Percentiles rank a stretch among this genome's conserved stretches.
phyloP scores from a whole-genome alignment of 1,140 invertebrate species.

The Drosophila leontia region DNA sequence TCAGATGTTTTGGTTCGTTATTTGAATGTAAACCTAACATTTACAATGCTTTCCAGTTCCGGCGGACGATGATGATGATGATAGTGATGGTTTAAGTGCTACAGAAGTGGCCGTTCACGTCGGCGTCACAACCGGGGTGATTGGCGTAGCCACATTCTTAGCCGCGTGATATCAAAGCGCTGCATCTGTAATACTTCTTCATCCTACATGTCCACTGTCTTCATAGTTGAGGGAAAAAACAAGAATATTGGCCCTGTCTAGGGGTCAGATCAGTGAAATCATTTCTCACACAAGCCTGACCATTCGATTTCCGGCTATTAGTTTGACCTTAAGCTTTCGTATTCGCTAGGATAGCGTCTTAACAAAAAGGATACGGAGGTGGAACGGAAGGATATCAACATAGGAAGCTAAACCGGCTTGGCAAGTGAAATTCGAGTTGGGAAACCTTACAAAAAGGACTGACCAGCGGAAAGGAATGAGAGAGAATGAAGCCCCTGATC shows the following conservation, averaged over 20 bases:
- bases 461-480: background rate
- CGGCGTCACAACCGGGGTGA: background rate
- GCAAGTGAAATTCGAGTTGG: slow-evolving; percentile 1
- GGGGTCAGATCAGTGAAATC: background rate
- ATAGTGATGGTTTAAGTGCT: background rate
- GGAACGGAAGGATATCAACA: background rate
- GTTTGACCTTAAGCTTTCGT: background rate
- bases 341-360: background rate
- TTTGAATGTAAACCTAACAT: slow-evolving; percentile 9
- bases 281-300: background rate
- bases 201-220: background rate
- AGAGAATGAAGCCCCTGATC: background rate
- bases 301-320: background rate
- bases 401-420: slow-evolving; percentile 5
- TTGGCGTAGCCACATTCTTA: background rate
- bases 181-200: background rate
- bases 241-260: background rate
- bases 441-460: background rate
- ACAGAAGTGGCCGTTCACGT: slow-evolving; percentile 8
- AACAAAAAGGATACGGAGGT: background rate
- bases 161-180: no score
- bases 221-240: slow-evolving; percentile 14
- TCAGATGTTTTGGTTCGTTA: background rate
- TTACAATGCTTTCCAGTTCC: slow-evolving; percentile 32
- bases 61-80: background rate